These are phyloP conservation scores for Drusus annulatus DNA, from an alignment of 1,140 invertebrate genomes.

Conservation along the genomic window DNA sequence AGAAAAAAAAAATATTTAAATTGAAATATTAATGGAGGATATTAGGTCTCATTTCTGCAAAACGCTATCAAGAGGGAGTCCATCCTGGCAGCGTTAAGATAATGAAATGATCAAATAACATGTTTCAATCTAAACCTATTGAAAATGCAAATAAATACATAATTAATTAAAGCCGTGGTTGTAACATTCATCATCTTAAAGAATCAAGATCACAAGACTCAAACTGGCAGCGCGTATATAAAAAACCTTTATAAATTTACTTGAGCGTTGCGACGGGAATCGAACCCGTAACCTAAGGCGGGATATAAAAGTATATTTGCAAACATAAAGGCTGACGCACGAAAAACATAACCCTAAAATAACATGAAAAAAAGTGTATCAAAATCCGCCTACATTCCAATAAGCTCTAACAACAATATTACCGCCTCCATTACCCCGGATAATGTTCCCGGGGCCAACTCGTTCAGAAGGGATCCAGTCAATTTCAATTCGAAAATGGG, in stretches of 20 bases:
- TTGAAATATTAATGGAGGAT: too few species aligned
- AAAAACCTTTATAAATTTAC: background rate
- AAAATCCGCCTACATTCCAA: conserved; percentile 58
- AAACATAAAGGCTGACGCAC: conserved; percentile 29
- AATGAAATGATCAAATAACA: too few species aligned
- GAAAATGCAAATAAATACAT: too few species aligned
- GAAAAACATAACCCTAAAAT: conserved; percentile 38
- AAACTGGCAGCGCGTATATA: background rate
- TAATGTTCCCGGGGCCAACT: conserved; percentile 53
- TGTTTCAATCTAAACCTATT: too few species aligned
- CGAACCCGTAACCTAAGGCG: background rate
- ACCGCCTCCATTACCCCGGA: conserved; percentile 57
- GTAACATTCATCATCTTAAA: background rate
- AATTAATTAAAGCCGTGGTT: too few species aligned
- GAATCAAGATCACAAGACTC: background rate
- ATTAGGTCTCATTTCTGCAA: too few species aligned
- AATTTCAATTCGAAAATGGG: conserved; percentile 57
- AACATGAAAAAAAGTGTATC: conserved; percentile 42
- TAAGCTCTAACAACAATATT: conserved; percentile 58
- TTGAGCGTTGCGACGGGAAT: background rate
- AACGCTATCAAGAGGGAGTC: too few species aligned
- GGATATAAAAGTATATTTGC: conserved; percentile 6
- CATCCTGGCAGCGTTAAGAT: too few species aligned
- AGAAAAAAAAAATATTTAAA: too few species aligned
- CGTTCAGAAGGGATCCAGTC: conserved; percentile 53